phyloP scores from a whole-genome alignment of 2,888 invertebrate species.

The Carpatolechia fugitivella region DNA sequence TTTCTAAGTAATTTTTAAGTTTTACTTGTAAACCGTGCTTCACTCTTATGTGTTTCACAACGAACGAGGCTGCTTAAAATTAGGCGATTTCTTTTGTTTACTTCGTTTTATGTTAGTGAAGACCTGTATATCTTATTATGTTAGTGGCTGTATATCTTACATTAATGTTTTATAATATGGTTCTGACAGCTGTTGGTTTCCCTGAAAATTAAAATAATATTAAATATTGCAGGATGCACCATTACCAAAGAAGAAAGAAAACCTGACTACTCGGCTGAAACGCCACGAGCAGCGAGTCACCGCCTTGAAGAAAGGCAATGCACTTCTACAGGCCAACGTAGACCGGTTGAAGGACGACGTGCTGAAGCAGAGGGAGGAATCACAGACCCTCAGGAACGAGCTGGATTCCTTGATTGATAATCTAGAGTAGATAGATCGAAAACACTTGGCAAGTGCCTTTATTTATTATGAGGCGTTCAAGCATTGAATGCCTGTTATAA shows the following conservation, averaged over 20 bases:
- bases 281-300: constrained; percentile 88
- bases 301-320: constrained; percentile 92
- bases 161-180: too few relatives aligned
- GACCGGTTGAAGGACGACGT: constrained; percentile 93
- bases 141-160: too few relatives aligned
- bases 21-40: too few relatives aligned
- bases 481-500: too few relatives aligned
- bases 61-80: too few relatives aligned
- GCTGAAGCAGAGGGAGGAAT: constrained; percentile 89
- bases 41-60: too few relatives aligned
- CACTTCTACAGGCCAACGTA: constrained; percentile 91
- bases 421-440: constrained; percentile 77
- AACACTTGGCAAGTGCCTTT: not conserved
- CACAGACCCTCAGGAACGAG: constrained; percentile 87
- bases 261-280: constrained; percentile 82
- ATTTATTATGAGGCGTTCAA: not conserved
- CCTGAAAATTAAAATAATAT: not conserved
- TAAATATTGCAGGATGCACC: constrained; percentile 78
- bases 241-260: constrained; percentile 82
- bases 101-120: too few relatives aligned
- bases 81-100: too few relatives aligned
- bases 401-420: constrained; percentile 92
- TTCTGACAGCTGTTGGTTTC: too few relatives aligned
- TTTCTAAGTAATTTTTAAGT: too few relatives aligned
- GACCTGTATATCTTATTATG: too few relatives aligned